Evolutionary conservation across 2,888 invertebrate genomes (phyloP).

Genomic region (Cristatella mucedo): DNA sequence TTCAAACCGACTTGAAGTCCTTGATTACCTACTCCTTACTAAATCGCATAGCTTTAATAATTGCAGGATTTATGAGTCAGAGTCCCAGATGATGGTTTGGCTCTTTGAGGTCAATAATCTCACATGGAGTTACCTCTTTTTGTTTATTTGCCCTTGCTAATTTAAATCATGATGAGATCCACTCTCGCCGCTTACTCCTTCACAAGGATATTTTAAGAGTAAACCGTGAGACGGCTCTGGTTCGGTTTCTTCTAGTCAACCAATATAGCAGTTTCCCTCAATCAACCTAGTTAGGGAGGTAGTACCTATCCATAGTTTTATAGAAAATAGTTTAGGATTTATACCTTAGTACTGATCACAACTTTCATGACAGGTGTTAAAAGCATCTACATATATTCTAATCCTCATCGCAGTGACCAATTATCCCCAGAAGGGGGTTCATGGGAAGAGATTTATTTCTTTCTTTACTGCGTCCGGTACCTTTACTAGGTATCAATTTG

Average conservation of each 20-base stretch:
- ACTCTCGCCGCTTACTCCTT: conserved; percentile 45
- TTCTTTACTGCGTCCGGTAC: no score
- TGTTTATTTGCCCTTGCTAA: conserved; percentile 21
- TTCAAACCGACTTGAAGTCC: conserved; percentile 53
- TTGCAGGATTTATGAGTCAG: conserved; percentile 24
- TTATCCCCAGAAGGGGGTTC: no score
- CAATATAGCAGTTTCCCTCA: conserved; percentile 54
- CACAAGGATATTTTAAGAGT: conserved; percentile 50
- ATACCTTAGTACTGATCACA: conserved; percentile 45
- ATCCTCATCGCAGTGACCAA: no score
- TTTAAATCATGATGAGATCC: conserved; percentile 16
- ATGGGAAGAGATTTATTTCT: no score
- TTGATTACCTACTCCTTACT: conserved; percentile 61
- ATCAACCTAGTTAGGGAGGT: conserved; percentile 54
- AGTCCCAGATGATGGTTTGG: conserved; percentile 14
- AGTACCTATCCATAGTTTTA: conserved; percentile 48
- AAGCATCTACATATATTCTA: conserved; percentile 51
- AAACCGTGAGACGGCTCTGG: conserved; percentile 46
- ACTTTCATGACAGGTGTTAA: conserved; percentile 52
- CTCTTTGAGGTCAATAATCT: conserved; percentile 16
- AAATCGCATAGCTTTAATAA: conserved; percentile 51
- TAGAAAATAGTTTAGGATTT: conserved; percentile 43
- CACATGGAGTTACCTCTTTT: conserved; percentile 40
- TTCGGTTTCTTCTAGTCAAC: conserved; percentile 50
- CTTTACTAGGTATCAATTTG: no score